phyloP scores from a whole-genome alignment of 2,888 invertebrate species.

The Phania funesta region DNA sequence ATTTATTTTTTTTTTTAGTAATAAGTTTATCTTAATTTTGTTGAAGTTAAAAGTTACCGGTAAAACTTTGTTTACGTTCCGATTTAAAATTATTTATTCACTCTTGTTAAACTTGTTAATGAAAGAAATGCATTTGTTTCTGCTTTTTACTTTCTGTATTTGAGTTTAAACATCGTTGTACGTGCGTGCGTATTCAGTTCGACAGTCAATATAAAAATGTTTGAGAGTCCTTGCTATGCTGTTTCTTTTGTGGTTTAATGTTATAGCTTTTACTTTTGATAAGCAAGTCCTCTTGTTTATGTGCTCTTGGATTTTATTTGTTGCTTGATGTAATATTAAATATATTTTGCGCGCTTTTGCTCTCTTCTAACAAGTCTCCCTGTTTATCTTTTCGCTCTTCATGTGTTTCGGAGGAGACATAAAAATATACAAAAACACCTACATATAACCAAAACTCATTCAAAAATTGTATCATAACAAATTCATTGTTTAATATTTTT shows the following conservation, averaged over 20 bases:
- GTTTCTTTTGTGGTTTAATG: conserved; percentile 59
- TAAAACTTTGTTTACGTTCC: conserved; percentile 30
- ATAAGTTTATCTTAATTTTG: conserved; percentile 35
- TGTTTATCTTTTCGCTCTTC: conserved; percentile 57
- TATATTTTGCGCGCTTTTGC: conserved; percentile 62
- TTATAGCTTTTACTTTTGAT: conserved; percentile 46
- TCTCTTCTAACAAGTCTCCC: conserved; percentile 44
- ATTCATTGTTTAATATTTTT: conserved; percentile 57
- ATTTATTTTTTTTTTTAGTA: background rate
- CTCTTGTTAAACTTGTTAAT: conserved; percentile 24
- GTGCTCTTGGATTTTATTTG: conserved; percentile 33
- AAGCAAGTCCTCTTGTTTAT: conserved; percentile 52
- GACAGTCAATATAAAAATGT: conserved; percentile 69
- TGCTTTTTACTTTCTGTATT: conserved; percentile 47
- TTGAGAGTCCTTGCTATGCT: conserved; percentile 69
- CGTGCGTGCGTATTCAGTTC: conserved; percentile 65
- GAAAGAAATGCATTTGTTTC: conserved; percentile 39
- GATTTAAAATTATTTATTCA: conserved; percentile 9
- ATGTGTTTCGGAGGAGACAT: conserved; percentile 4
- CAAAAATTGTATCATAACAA: conserved; percentile 54
- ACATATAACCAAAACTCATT: conserved; percentile 62
- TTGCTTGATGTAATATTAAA: conserved; percentile 44
- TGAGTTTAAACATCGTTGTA: conserved; percentile 60
- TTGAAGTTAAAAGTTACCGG: conserved; percentile 24
- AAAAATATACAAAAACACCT: conserved; percentile 41